Evolutionary conservation across 2,888 invertebrate species (phyloP), one percentile per base, ranked within the genome.

Genomic region (Rhagonycha fulva): DNA sequence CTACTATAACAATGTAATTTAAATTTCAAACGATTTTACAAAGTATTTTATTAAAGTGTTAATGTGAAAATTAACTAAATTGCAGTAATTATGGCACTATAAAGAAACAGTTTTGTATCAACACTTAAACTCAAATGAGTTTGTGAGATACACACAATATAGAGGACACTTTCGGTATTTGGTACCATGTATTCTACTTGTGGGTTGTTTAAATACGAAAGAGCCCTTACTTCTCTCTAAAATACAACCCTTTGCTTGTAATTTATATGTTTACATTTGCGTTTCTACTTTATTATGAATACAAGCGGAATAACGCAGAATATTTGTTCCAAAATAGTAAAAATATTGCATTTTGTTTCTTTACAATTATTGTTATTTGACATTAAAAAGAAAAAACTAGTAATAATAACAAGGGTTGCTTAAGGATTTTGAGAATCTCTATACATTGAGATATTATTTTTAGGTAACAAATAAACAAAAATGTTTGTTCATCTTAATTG

Each of bases 81-180:
- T 76, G 74, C 72, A 68, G 73, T 71, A 78, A 76, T 76, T 78
- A 76, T 74, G 69, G 66, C 78, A 78, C 76, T 78, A 74, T 71
- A 69, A 67, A 73, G 26, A 71, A 66, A 76, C 76, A 78, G 78
- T 78, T 78, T 78, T 76, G 78, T 75, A 72, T 71, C 74, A 77
- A 75, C 77, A 77, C 77, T 77, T 75, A 77, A 77, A 77, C 77
- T 77, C 77, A 74, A 77, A 77, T 75, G 77, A 67, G 77, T 75
- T 71, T 69, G 76, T 77, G 75, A 72, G 74, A 77, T 67, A 77
- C 69, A 77, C 71, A 73, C 62, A 75, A 70, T 62, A 72, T 70
- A 24, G 75, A 77, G 75, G 75, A 75, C 77, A 71, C 76, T 77
- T 76, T 62, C 62, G 74, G 71, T 74, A 76, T 74, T 76, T 76